Conservation (phyloP, 2,113 vertebrate species). For the Macroglossus sobrinus region DNA sequence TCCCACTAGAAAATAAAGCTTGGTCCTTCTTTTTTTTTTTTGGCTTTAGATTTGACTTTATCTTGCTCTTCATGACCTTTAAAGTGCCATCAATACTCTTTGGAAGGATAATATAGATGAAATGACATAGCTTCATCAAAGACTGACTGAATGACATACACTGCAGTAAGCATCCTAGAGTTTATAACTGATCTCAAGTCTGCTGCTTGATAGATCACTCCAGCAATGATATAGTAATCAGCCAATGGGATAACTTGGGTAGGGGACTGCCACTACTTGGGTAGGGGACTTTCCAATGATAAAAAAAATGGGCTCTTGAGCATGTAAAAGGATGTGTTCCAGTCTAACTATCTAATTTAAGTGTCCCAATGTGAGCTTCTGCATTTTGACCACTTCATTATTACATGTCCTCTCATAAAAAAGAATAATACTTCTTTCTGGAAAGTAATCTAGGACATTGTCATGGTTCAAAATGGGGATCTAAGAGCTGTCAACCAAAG, state of each 20-base stretch:
- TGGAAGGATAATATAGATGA: slow-evolving; percentile 97
- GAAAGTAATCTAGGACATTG: slow-evolving; percentile 97
- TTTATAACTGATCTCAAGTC: slow-evolving; percentile 97
- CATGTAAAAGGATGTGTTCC: slow-evolving; percentile 97
- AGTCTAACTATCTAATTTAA: slow-evolving; percentile 98
- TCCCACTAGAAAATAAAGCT: too few species aligned
- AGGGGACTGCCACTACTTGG: slow-evolving; percentile 91
- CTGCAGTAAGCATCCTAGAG: slow-evolving; percentile 95
- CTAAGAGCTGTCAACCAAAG: slow-evolving; percentile 98
- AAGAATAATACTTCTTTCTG: slow-evolving; percentile 97
- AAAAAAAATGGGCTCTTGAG: slow-evolving; percentile 98
- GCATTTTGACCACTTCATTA: slow-evolving; percentile 99
- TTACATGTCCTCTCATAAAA: slow-evolving; percentile 98
- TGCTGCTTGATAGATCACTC: slow-evolving; percentile 98
- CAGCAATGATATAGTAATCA: slow-evolving; percentile 98
- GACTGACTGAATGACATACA: slow-evolving; percentile 98
- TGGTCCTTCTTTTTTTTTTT: too few species aligned
- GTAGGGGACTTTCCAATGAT: slow-evolving; percentile 91
- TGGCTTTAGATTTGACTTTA: slow-evolving; percentile 60
- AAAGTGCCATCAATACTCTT: slow-evolving; percentile 99
- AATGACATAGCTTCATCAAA: slow-evolving; percentile 99
- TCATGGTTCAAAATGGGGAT: slow-evolving; percentile 96
- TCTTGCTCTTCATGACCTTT: slow-evolving; percentile 98
- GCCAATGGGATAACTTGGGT: slow-evolving; percentile 93
- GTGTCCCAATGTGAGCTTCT: slow-evolving; percentile 95